phyloP scores from a whole-genome alignment of 2,888 invertebrate species.

The Thecocarcelia acutangulata region DNA sequence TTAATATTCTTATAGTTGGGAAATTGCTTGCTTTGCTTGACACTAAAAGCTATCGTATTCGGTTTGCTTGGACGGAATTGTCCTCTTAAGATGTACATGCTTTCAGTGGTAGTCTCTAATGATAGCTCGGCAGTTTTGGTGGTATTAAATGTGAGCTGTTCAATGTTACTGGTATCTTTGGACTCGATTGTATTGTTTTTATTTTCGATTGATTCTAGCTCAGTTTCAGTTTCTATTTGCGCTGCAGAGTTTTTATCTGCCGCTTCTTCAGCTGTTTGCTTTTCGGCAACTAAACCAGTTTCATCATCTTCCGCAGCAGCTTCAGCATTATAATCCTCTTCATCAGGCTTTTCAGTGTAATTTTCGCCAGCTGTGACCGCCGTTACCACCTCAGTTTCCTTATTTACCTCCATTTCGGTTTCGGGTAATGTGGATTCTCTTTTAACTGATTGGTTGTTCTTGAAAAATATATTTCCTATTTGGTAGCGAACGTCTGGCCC shows the following conservation, averaged over 20 bases:
- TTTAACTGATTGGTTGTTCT: conserved; percentile 56
- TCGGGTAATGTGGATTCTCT: conserved; percentile 35
- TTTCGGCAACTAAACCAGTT: not conserved
- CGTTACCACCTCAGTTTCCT: conserved; percentile 8
- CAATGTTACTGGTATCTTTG: not conserved
- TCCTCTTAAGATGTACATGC: conserved; percentile 75
- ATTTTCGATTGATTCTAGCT: not conserved
- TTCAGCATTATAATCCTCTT: not conserved
- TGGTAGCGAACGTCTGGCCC: conserved; percentile 5
- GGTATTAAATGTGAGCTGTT: not conserved
- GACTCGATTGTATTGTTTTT: not conserved
- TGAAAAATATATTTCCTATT: conserved; percentile 26
- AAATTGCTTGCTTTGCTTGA: conserved; percentile 46
- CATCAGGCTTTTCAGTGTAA: not conserved
- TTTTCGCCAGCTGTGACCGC: not conserved
- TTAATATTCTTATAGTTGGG: conserved; percentile 36
- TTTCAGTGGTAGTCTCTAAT: conserved; percentile 68
- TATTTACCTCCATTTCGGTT: not conserved
- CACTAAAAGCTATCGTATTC: conserved; percentile 13
- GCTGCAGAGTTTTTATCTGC: not conserved
- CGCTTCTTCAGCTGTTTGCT: not conserved
- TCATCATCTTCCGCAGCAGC: not conserved
- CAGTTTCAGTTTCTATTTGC: not conserved
- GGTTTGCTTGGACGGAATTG: conserved; percentile 71
- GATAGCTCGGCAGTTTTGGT: conserved; percentile 22